A percentile compares a stretch with the other conserved stretches of the same genome.
Evolutionary conservation across 2,888 invertebrate species (phyloP).

Genomic region (Ectobius pallidus): DNA sequence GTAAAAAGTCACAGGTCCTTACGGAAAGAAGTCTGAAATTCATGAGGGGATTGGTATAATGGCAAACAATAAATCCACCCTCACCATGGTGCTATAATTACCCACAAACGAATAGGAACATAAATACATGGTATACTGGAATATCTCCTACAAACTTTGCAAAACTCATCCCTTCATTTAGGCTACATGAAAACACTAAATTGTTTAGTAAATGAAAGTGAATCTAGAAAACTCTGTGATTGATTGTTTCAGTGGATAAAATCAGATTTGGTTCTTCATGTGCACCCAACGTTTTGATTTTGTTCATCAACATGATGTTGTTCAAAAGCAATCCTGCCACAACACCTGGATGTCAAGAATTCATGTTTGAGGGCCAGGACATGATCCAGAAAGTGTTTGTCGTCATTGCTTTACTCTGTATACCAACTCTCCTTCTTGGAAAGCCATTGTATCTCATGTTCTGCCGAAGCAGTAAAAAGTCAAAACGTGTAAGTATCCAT

Average conservation of each 20-base stretch:
- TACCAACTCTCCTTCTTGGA: constrained; percentile 60
- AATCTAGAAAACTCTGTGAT: too few relatives aligned
- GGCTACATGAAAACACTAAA: too few relatives aligned
- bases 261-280: constrained; percentile 46
- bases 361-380: constrained; percentile 52
- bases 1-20: too few relatives aligned
- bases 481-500: constrained; percentile 36
- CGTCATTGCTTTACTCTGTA: constrained; percentile 56
- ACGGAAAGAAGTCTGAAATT: too few relatives aligned
- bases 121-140: too few relatives aligned
- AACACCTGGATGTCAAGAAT: constrained; percentile 41
- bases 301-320: constrained; percentile 67
- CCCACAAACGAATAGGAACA: too few relatives aligned
- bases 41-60: too few relatives aligned
- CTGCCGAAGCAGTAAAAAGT: constrained; percentile 36
- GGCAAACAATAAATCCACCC: too few relatives aligned
- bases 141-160: too few relatives aligned
- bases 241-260: constrained; percentile 16
- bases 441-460: constrained; percentile 59
- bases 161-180: too few relatives aligned
- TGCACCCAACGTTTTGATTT: constrained; percentile 65
- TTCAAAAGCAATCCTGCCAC: constrained; percentile 47
- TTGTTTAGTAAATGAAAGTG: too few relatives aligned
- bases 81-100: too few relatives aligned
- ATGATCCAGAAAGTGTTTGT: constrained; percentile 56